Evolutionary conservation across 37 sponge, comb jelly and placozoan species (phyloP), one percentile per base, ranked within the genome.

Genomic region (Mnemiopsis leidyi): DNA sequence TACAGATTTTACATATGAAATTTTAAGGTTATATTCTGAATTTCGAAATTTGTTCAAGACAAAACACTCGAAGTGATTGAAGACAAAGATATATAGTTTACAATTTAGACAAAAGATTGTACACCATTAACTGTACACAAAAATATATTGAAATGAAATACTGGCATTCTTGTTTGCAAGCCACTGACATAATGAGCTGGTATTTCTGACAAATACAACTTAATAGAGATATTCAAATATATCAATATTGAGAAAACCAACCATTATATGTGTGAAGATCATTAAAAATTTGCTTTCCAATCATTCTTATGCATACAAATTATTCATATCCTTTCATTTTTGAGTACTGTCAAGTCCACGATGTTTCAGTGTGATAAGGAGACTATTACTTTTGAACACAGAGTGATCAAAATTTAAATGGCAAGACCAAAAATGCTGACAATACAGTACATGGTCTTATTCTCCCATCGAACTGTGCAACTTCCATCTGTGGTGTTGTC

Each of bases 381-480:
- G n/a, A 28, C 20, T n/a, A 5, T 71, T 71, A 71, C n/a, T 48
- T 48, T 48, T 48, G n/a, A n/a, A n/a, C n/a, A n/a, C n/a, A n/a
- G n/a, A 48, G 61, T 48, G 5, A 13, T 34, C 36, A 77, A 32
- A 34, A 26, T 39, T 39, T 92, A 98, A 28, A 97, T 98, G 40
- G 99, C 99, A 31, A 98, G 96, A 67, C 97, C 99, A 96, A 96
- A 98, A 20, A 98, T 97, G 40, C 95, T 96, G 68, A 98, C 96
- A 82, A 98, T 97, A 68, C 97, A 97, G 93, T 97, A 96, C 97
- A 98, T 96, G 31, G 95, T 95, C 95, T 97, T 98, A 94, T 98
- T 98, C 95, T 98, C 99, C 99, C 99, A 98, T 69, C 97, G 92
- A 23, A 98, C 94, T 28, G 97, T 98, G 92, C 99, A 98, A 94